These are phyloP conservation scores for Acanthaster planci DNA, from an alignment of 35 echinoderm and acorn worm species.

Conservation along the genomic window DNA sequence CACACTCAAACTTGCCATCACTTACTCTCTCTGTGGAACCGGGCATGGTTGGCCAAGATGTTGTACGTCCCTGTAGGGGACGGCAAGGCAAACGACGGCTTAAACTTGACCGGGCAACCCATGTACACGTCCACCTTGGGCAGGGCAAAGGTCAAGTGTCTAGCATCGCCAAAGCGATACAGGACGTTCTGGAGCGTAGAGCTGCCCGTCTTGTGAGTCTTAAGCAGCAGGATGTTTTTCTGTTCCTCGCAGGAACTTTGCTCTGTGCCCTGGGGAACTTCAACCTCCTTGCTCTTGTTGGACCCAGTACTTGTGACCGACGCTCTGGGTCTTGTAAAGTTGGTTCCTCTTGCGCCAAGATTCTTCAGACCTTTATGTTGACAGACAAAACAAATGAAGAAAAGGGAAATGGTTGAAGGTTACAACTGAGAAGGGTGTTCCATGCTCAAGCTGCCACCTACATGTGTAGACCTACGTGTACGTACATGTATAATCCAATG, in stretches of 20 bases:
- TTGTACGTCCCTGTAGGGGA: constrained; percentile 55
- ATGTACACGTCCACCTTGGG: constrained; percentile 53
- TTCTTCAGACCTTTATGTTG: too few relatives aligned
- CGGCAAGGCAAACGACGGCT: constrained; percentile 25
- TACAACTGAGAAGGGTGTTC: too few relatives aligned
- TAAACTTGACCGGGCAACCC: constrained; percentile 41
- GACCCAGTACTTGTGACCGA: too few relatives aligned
- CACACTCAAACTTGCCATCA: neutral
- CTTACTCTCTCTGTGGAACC: constrained; percentile 65
- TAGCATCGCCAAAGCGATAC: constrained; percentile 59
- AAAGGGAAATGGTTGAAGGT: too few relatives aligned
- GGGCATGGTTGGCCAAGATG: constrained; percentile 74
- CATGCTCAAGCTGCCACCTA: too few relatives aligned
- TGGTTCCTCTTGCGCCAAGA: too few relatives aligned
- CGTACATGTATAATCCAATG: too few relatives aligned
- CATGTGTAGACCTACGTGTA: too few relatives aligned
- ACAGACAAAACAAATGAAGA: too few relatives aligned
- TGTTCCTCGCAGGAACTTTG: constrained; percentile 18
- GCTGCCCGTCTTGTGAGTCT: constrained; percentile 75
- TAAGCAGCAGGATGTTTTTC: constrained; percentile 60
- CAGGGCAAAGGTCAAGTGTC: constrained; percentile 43
- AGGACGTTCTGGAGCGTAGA: constrained; percentile 75
- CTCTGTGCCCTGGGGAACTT: neutral
- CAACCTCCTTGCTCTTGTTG: too few relatives aligned
- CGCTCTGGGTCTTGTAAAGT: too few relatives aligned